Evolutionary conservation across 2,888 invertebrate species (phyloP).

Genomic region (Anoplius nigerrimus): DNA sequence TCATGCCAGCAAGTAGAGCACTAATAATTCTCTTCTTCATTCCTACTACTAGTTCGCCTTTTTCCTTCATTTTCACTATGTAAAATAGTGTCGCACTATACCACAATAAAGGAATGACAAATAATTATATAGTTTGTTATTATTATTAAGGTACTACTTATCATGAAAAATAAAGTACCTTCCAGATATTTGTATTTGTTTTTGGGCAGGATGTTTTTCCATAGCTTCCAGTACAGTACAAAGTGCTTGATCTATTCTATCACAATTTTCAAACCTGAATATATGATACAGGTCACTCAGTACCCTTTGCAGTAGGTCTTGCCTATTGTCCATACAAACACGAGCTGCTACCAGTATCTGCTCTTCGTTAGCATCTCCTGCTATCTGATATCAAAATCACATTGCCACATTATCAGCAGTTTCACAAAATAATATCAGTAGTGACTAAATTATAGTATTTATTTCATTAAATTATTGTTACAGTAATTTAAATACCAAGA

Average conservation of each 20-base stretch:
- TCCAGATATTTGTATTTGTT: conserved; percentile 94
- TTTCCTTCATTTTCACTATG: conserved; percentile 92
- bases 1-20: conserved; percentile 92
- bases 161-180: conserved; percentile 77
- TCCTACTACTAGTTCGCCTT: conserved; percentile 82
- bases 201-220: conserved; percentile 89
- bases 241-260: conserved; percentile 84
- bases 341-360: conserved; percentile 91
- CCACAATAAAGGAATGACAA: conserved; percentile 40
- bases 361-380: conserved; percentile 93
- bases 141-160: no score
- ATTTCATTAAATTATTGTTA: not conserved
- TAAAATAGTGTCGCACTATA: conserved; percentile 95
- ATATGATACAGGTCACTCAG: conserved; percentile 94
- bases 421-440: not conserved
- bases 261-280: conserved; percentile 89
- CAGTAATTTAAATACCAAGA: not conserved
- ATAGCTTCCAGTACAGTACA: conserved; percentile 91
- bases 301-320: conserved; percentile 87
- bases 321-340: conserved; percentile 87
- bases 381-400: conserved; percentile 78
- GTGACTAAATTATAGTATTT: not conserved
- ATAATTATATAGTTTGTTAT: not conserved
- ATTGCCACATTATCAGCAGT: not conserved
- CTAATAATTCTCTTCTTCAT: conserved; percentile 88